phyloP scores from a whole-genome alignment of 2,797 vertebrate species.

The Acanthurus lineatus region DNA sequence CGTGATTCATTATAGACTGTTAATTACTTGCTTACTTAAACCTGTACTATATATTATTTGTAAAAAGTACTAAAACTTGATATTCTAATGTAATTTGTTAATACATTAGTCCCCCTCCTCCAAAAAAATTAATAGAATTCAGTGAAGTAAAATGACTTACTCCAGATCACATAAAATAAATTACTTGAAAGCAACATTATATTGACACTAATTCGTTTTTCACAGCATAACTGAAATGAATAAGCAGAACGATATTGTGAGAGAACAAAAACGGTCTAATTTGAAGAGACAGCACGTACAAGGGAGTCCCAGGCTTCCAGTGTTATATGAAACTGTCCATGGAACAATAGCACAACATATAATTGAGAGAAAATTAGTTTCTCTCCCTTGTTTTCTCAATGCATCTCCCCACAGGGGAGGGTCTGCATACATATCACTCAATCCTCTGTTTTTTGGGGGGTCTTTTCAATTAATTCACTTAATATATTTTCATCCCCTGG shows the following conservation, averaged over 20 bases:
- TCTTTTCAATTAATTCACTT: constrained; percentile 83
- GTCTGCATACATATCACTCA: constrained; percentile 51
- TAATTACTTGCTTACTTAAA: not conserved
- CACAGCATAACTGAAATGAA: not conserved
- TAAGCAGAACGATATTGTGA: constrained; percentile 29
- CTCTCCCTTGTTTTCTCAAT: constrained; percentile 60
- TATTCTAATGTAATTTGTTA: constrained; percentile 7
- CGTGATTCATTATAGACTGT: not conserved
- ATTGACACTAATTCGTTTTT: constrained; percentile 10
- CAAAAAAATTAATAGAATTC: not conserved
- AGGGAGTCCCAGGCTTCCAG: constrained; percentile 50
- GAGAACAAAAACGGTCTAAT: constrained; percentile 38
- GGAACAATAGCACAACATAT: constrained; percentile 73
- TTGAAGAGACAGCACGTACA: constrained; percentile 52
- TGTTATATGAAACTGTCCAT: constrained; percentile 50
- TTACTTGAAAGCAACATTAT: constrained; percentile 1
- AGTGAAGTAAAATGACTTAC: not conserved
- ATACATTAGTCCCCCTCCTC: not conserved
- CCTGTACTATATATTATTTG: no score
- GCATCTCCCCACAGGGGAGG: constrained; percentile 63
- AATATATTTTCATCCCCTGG: constrained; percentile 78
- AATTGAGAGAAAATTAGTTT: constrained; percentile 81
- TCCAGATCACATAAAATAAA: constrained; percentile 6
- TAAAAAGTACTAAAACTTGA: not conserved
- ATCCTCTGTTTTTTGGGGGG: constrained; percentile 52